Evolutionary conservation across 2,797 vertebrate species (phyloP).

Genomic region (Aselliscus stoliczkanus): DNA sequence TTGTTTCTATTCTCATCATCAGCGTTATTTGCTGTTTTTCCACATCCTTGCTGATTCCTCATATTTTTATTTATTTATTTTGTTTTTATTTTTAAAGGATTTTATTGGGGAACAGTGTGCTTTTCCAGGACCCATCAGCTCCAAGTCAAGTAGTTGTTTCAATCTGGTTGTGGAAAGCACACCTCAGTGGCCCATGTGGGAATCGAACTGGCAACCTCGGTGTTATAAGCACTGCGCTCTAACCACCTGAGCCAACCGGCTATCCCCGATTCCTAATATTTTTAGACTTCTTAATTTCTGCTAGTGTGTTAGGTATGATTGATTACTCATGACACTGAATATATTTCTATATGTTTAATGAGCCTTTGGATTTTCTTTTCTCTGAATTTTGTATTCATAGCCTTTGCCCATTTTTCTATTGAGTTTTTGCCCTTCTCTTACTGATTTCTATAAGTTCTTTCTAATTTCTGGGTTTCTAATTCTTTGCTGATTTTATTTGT

Average conservation of each 20-base stretch:
- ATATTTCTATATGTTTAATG: slow-evolving; percentile 2
- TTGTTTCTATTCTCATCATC: not conserved
- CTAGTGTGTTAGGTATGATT: not conserved
- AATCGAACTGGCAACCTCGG: too few relatives aligned
- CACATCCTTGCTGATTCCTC: not conserved
- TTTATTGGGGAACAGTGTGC: too few relatives aligned
- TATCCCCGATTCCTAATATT: not conserved
- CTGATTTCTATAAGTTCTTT: not conserved
- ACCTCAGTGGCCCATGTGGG: too few relatives aligned
- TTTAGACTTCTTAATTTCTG: slow-evolving; percentile 16
- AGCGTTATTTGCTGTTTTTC: not conserved
- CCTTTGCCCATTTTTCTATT: not conserved
- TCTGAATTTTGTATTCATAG: not conserved
- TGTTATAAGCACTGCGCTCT: too few relatives aligned
- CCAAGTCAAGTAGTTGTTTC: too few relatives aligned
- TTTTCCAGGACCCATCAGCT: too few relatives aligned
- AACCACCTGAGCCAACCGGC: too few relatives aligned
- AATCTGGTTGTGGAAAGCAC: too few relatives aligned
- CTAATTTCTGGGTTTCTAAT: not conserved
- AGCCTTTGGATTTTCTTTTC: not conserved
- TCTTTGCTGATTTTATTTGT: not conserved
- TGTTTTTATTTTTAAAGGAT: too few relatives aligned
- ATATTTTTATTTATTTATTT: not conserved
- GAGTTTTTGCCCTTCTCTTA: not conserved
- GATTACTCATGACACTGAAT: not conserved